These are phyloP conservation scores for Spea hammondii DNA, from an alignment of 2,797 vertebrate genomes.

Conservation along the genomic window DNA sequence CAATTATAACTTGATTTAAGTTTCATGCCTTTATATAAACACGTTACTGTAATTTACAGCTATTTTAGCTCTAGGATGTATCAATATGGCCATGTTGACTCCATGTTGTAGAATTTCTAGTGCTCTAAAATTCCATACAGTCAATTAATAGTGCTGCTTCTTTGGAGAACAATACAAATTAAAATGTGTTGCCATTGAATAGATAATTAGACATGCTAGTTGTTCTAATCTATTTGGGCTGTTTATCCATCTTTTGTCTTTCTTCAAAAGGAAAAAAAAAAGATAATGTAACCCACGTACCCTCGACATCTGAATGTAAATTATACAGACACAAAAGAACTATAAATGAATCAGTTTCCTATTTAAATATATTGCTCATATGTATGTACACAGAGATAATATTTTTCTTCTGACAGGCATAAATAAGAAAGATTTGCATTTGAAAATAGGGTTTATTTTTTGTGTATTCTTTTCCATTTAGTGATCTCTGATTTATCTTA, in stretches of 20 bases:
- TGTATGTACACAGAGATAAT: conserved; percentile 47
- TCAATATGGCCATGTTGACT: too few relatives aligned
- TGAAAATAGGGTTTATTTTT: conserved; percentile 48
- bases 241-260: neutral
- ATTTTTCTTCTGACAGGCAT: conserved; percentile 27
- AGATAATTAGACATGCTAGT: conserved; percentile 8
- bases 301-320: conserved; percentile 24
- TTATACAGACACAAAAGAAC: conserved; percentile 34
- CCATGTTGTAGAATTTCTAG: too few relatives aligned
- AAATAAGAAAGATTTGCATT: conserved; percentile 50
- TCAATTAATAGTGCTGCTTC: too few relatives aligned
- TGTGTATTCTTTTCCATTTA: conserved; percentile 28
- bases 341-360: conserved; percentile 18
- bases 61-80: too few relatives aligned
- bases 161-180: neutral
- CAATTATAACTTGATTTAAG: neutral
- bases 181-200: neutral
- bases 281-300: neutral
- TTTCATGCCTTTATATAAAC: too few relatives aligned
- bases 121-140: too few relatives aligned
- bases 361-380: conserved; percentile 29
- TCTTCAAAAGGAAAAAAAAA: conserved; percentile 21
- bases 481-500: conserved; percentile 47
- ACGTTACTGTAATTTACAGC: too few relatives aligned
- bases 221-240: neutral